A percentile compares a stretch with the other conserved stretches of the same genome.
Conservation (phyloP, 2,797 vertebrate genomes). For the Sebastolobus alascanus region DNA sequence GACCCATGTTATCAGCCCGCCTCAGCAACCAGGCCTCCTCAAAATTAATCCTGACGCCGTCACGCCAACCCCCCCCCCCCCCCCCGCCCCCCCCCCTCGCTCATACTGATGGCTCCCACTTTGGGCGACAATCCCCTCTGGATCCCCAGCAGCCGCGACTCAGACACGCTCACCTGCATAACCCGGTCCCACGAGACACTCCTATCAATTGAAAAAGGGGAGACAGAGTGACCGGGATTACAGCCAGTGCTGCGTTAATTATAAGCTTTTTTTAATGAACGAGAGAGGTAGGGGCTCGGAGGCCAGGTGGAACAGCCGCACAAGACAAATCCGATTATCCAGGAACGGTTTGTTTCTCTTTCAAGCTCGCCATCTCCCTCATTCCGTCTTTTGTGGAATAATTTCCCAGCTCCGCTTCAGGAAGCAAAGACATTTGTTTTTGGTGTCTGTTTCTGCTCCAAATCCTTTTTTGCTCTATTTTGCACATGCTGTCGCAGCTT, state of each 20-base stretch:
- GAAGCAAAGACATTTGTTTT: constrained; percentile 59
- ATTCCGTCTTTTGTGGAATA: constrained; percentile 61
- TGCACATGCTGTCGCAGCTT: constrained; percentile 28
- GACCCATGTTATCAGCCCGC: constrained; percentile 79
- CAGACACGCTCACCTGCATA: constrained; percentile 70
- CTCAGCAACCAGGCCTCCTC: constrained; percentile 67
- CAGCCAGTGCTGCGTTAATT: constrained; percentile 75
- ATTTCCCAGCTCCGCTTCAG: constrained; percentile 52
- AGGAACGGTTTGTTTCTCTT: constrained; percentile 57
- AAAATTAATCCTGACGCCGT: constrained; percentile 75
- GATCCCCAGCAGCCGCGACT: constrained; percentile 53
- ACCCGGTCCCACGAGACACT: constrained; percentile 50
- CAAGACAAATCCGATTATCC: constrained; percentile 79
- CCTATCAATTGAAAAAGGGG: constrained; percentile 69
- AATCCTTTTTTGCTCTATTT: constrained; percentile 63
- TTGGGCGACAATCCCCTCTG: constrained; percentile 52
- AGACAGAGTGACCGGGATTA: constrained; percentile 70
- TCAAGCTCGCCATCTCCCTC: constrained; percentile 39
- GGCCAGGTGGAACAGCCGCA: constrained; percentile 76
- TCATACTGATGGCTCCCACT: constrained; percentile 57
- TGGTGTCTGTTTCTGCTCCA: constrained; percentile 41
- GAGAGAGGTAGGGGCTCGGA: constrained; percentile 45
- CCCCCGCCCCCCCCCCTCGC: constrained; percentile 30
- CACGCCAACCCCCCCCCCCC: constrained; percentile 45
- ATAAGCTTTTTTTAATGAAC: constrained; percentile 78